Evolutionary conservation across 2,113 vertebrate species (phyloP).

Genomic region (Hippocampus abdominalis): DNA sequence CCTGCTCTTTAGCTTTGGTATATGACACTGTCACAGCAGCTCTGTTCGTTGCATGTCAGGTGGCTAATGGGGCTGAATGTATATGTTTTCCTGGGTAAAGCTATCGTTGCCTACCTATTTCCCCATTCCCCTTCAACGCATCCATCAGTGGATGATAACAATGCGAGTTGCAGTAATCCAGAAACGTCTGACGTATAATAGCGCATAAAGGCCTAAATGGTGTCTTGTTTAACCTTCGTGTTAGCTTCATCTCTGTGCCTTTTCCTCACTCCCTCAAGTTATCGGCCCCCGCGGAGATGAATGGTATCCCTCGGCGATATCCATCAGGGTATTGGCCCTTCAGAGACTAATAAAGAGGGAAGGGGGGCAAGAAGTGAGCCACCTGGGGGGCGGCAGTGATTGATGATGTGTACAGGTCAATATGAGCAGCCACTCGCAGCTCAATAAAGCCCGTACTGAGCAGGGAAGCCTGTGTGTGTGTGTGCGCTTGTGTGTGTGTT

Average conservation of each 20-base stretch:
- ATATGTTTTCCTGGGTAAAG: slow-evolving; percentile 30
- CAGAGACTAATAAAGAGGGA: slow-evolving; percentile 43
- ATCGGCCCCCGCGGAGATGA: slow-evolving; percentile 38
- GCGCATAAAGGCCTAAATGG: slow-evolving; percentile 14
- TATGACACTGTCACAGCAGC: slow-evolving; percentile 14
- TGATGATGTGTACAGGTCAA: slow-evolving; percentile 59
- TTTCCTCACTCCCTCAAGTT: slow-evolving; percentile 37
- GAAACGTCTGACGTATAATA: slow-evolving; percentile 36
- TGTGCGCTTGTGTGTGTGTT: too few relatives aligned
- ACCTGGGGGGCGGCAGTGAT: slow-evolving; percentile 55
- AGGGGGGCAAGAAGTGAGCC: slow-evolving; percentile 23
- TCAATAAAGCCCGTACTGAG: slow-evolving; percentile 47
- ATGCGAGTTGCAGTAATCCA: slow-evolving; percentile 8
- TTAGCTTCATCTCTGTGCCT: slow-evolving; percentile 19
- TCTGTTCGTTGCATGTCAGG: slow-evolving; percentile 26
- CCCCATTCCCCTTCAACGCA: slow-evolving; percentile 16
- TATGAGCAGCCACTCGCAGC: slow-evolving; percentile 62
- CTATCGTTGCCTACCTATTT: slow-evolving; percentile 25
- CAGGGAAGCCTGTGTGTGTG: too few relatives aligned
- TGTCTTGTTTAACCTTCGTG: slow-evolving; percentile 40
- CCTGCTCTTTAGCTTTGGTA: slow-evolving; percentile 52
- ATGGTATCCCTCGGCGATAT: slow-evolving; percentile 47
- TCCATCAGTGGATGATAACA: slow-evolving; percentile 14
- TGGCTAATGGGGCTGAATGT: slow-evolving; percentile 36
- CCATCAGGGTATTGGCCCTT: slow-evolving; percentile 42